Evolutionary conservation across 2,888 invertebrate species (phyloP).

Genomic region (Merodon equestris): DNA sequence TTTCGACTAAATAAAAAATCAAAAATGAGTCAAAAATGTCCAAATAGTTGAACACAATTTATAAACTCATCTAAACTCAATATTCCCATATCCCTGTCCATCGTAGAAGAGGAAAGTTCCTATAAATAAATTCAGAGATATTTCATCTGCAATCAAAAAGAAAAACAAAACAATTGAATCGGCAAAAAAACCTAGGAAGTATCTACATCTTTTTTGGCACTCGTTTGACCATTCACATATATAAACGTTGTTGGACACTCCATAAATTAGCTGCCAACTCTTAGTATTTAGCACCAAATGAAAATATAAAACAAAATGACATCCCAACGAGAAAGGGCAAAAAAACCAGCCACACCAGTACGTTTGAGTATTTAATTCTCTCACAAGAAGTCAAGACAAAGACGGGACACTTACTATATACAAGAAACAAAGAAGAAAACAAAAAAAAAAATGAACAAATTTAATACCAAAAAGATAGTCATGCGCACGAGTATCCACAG

Average conservation of each 20-base stretch:
- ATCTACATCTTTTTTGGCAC: slow-evolving; percentile 3
- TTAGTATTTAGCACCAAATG: slow-evolving; percentile 72
- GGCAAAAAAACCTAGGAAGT: neutral
- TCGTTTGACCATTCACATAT: slow-evolving; percentile 35
- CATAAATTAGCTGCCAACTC: slow-evolving; percentile 75
- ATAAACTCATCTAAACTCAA: neutral
- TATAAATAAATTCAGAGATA: slow-evolving; percentile 6
- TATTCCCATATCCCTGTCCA: neutral
- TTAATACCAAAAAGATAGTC: slow-evolving; percentile 52
- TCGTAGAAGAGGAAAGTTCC: neutral
- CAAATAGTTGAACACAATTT: neutral
- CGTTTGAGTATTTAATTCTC: slow-evolving; percentile 61
- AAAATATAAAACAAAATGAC: slow-evolving; percentile 53
- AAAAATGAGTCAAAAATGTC: too few relatives aligned
- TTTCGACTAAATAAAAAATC: too few relatives aligned
- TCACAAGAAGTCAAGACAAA: slow-evolving; percentile 46
- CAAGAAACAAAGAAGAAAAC: too few relatives aligned
- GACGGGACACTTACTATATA: slow-evolving; percentile 36
- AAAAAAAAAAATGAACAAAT: too few relatives aligned
- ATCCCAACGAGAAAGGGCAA: slow-evolving; percentile 27
- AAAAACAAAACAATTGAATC: too few relatives aligned
- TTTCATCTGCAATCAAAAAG: too few relatives aligned
- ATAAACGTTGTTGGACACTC: slow-evolving; percentile 71
- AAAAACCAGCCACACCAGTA: slow-evolving; percentile 22
- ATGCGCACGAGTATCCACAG: slow-evolving; percentile 45